Conservation (phyloP, 2,888 invertebrate genomes). For the Conchocele bisecta region DNA sequence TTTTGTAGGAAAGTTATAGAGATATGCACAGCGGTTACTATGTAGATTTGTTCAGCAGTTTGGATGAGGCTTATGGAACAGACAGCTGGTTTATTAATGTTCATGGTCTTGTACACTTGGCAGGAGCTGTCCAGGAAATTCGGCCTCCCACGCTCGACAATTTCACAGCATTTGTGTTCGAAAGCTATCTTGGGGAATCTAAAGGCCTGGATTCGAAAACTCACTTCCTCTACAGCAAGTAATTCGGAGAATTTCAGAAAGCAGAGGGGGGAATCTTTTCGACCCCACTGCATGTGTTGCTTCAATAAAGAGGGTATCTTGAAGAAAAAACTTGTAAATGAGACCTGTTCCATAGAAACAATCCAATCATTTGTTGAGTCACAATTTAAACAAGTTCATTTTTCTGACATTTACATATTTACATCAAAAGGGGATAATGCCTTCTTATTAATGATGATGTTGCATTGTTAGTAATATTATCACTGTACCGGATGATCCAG, state of each 20-base stretch:
- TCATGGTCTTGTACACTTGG: constrained; percentile 78
- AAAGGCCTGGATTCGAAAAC: constrained; percentile 38
- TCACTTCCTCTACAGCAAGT: constrained; percentile 38
- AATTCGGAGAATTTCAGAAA: constrained; percentile 42
- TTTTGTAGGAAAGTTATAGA: constrained; percentile 53
- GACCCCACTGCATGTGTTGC: no score
- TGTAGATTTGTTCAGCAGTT: constrained; percentile 65
- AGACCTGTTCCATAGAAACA: no score
- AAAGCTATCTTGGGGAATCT: constrained; percentile 72
- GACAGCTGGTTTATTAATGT: constrained; percentile 77
- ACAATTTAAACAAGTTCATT: background rate
- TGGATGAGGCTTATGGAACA: constrained; percentile 73
- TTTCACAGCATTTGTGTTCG: constrained; percentile 78
- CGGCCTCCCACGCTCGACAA: constrained; percentile 73
- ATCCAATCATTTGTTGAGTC: no score
- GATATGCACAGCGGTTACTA: constrained; percentile 59
- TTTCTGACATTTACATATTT: background rate
- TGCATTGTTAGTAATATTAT: background rate
- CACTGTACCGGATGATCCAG: background rate
- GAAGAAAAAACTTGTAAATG: no score
- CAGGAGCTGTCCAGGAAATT: constrained; percentile 75
- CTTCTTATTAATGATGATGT: constrained; percentile 1
- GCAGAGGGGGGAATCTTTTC: no score
- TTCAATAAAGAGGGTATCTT: no score
- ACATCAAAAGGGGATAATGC: constrained; percentile 5